Conservation (phyloP, 1,140 invertebrate species). For the Listronotus bonariensis region DNA sequence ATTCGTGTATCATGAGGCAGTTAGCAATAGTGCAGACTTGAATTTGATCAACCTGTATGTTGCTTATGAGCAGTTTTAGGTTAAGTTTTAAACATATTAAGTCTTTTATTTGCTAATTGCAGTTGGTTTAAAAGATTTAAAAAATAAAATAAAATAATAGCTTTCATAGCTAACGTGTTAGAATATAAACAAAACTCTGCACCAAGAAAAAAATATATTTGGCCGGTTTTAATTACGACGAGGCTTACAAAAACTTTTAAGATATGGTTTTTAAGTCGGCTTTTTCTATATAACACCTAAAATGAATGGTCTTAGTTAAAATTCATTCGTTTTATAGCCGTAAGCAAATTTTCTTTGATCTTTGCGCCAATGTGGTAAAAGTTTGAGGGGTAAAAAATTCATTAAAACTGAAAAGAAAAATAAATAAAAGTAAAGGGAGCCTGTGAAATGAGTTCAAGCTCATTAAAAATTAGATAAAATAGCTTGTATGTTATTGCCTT, state of each 20-base stretch:
- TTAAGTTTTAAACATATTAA: too few species aligned
- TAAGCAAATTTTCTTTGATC: slow-evolving; percentile 30
- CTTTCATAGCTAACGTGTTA: too few species aligned
- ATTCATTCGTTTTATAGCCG: slow-evolving; percentile 32
- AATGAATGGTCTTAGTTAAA: slow-evolving; percentile 38
- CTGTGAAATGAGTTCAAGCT: slow-evolving; percentile 21
- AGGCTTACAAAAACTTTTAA: neutral
- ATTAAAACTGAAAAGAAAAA: slow-evolving; percentile 37
- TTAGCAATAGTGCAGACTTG: too few species aligned
- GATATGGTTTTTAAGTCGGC: slow-evolving; percentile 1
- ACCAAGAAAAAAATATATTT: too few species aligned
- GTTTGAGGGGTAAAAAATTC: slow-evolving; percentile 34
- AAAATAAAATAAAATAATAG: too few species aligned
- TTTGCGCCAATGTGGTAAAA: slow-evolving; percentile 27
- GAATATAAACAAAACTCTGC: too few species aligned
- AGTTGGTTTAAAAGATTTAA: too few species aligned
- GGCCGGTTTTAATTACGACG: too few species aligned
- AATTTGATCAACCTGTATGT: too few species aligned
- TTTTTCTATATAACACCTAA: slow-evolving; percentile 20
- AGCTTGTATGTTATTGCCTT: slow-evolving; percentile 14
- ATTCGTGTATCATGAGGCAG: too few species aligned
- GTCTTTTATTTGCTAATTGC: too few species aligned
- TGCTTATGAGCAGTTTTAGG: too few species aligned
- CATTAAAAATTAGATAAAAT: slow-evolving; percentile 31
- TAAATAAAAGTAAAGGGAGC: slow-evolving; percentile 23